Evolutionary conservation across 1,140 invertebrate genomes (phyloP), one percentile per base, ranked within the genome.

Genomic region (Matsumurasca onukii): DNA sequence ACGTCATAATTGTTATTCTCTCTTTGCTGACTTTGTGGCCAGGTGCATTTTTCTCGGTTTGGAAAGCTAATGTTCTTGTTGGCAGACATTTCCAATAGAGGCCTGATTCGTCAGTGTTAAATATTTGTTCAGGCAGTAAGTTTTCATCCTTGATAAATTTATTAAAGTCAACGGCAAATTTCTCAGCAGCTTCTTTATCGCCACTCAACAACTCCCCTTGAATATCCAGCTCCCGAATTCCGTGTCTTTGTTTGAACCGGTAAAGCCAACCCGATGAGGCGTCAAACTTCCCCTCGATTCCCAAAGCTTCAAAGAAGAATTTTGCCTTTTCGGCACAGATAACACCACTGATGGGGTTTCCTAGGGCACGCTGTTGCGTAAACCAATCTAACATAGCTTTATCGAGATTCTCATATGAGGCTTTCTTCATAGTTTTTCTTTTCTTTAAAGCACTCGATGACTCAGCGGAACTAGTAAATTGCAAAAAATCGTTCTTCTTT

Each of bases 71-170:
- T 55, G 76, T 78, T 67, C 74, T 76, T 34, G 67, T 74, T 61
- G 77, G 80, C 31, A 80, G 70, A 64, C 71, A 69, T 74, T 76
- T 77, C 76, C 75, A 80, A 73, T 71, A 76, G 17, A 80, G 69
- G 24, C 73, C 76, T 55, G 76, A 78, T 74, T 80, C 78, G 66
- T 80, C 79, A 5, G 76, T 77, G 66, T 81, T 80, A 67, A 78
- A 80, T 27, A 80, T 71, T 72, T 78, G 77, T 31, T 78, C 64
- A 59, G 70, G 59, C 13, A 29, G 2, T 61, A 67, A 59, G 15
- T 67, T 29, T 20, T 65, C 24, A 9, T 65, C 31, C 15, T 13
- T 13, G n/a, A n/a, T 17, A 39, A 17, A 2, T 65, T 39, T 24
- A 39, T 65, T 65, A 3, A 52, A 65, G 3, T 65, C 39, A 9